Percentiles rank a stretch among this genome's conserved stretches.
Conservation (phyloP, 2,888 invertebrate species). For the Xiphydria camelus region DNA sequence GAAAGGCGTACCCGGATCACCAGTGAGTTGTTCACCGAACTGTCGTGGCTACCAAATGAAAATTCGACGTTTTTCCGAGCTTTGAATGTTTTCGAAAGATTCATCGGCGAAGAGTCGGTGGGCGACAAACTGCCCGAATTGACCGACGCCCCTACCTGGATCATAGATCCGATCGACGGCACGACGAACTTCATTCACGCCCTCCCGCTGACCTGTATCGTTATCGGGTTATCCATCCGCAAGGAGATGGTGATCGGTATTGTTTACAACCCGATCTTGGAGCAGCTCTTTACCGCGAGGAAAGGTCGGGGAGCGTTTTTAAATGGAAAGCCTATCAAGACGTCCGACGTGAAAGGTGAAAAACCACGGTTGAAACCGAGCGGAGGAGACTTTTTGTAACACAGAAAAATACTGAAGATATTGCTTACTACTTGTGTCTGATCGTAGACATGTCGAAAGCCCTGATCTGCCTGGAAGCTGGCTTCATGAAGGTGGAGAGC, state of each 20-base stretch:
- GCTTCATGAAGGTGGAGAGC: conserved; percentile 46
- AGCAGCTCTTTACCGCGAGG: conserved; percentile 74
- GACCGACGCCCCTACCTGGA: conserved; percentile 82
- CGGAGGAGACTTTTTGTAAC: background rate
- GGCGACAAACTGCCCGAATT: conserved; percentile 63
- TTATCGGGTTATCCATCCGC: conserved; percentile 67
- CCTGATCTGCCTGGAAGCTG: conserved; percentile 48
- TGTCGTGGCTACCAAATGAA: background rate
- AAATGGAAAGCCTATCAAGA: conserved; percentile 68
- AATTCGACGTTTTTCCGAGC: background rate
- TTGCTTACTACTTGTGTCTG: no score
- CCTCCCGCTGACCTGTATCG: conserved; percentile 72
- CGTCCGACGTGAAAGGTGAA: conserved; percentile 62
- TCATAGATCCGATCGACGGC: conserved; percentile 89
- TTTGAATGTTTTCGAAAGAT: conserved; percentile 57
- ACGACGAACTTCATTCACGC: conserved; percentile 82
- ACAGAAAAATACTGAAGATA: background rate
- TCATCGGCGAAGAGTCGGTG: conserved; percentile 80
- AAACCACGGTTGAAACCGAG: no score
- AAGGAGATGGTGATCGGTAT: conserved; percentile 71
- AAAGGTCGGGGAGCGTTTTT: conserved; percentile 76
- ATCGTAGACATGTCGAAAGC: conserved; percentile 50
- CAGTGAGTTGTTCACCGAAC: conserved; percentile 59
- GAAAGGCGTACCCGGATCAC: conserved; percentile 64
- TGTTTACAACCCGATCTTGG: conserved; percentile 75